Evolutionary conservation across 2,113 vertebrate species (phyloP).

Genomic region (Sarotherodon lohbergeri): DNA sequence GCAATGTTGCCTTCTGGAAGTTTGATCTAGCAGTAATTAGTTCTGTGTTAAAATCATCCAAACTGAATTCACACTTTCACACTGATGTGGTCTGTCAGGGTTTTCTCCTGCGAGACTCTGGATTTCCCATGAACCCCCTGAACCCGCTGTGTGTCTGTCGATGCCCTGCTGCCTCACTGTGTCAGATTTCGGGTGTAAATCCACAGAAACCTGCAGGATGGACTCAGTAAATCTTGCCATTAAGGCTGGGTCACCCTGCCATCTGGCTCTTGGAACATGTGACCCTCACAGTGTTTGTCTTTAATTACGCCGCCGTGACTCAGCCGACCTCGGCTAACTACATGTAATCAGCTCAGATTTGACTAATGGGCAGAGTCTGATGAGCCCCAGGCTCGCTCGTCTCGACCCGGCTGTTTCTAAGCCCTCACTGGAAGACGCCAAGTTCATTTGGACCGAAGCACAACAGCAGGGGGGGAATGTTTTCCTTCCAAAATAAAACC

Average conservation of each 20-base stretch:
- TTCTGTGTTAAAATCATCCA: rapidly evolving
- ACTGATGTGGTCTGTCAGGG: neutral
- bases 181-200: neutral
- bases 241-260: neutral
- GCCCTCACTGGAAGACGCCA: neutral
- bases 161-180: neutral
- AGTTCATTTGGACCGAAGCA: neutral
- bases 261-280: neutral
- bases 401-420: neutral
- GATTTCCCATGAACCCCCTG: neutral
- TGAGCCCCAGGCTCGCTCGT: neutral
- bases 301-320: neutral
- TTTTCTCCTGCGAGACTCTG: neutral
- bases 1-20: too few relatives aligned
- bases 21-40: too few relatives aligned
- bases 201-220: neutral
- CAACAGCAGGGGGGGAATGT: neutral
- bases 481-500: neutral
- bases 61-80: neutral
- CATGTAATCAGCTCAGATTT: neutral
- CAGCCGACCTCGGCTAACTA: neutral
- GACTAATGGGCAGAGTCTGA: neutral
- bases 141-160: neutral
- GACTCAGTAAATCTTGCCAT: neutral
- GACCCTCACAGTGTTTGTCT: neutral